Percentiles rank a stretch among this genome's conserved stretches.
phyloP scores from a whole-genome alignment of 2,888 invertebrate species.

The Lepetodrilus schrolli region DNA sequence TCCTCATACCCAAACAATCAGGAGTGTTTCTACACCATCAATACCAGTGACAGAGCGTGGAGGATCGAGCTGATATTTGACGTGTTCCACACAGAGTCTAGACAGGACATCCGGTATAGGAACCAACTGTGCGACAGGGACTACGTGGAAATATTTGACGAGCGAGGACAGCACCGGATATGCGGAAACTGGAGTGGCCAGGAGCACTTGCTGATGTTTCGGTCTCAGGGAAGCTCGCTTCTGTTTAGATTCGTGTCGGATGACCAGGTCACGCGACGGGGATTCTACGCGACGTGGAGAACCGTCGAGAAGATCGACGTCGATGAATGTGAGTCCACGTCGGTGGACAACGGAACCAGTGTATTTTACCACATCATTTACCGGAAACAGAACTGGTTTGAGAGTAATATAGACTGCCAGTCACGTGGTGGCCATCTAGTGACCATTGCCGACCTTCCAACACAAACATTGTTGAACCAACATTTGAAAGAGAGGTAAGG shows the following conservation, averaged over 20 bases:
- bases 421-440: slow-evolving; percentile 48
- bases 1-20: slow-evolving; percentile 53
- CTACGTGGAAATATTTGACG: slow-evolving; percentile 50
- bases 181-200: slow-evolving; percentile 57
- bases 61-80: slow-evolving; percentile 49
- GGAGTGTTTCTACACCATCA: slow-evolving; percentile 46
- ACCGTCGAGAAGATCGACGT: slow-evolving; percentile 27
- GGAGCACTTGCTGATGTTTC: slow-evolving; percentile 47
- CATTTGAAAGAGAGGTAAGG: slow-evolving; percentile 44
- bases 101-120: slow-evolving; percentile 31
- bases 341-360: slow-evolving; percentile 37
- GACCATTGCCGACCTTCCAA: slow-evolving; percentile 39
- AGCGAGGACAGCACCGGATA: slow-evolving; percentile 32
- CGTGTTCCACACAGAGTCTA: slow-evolving; percentile 51
- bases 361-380: slow-evolving; percentile 47
- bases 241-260: slow-evolving; percentile 50
- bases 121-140: slow-evolving; percentile 49
- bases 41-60: slow-evolving; percentile 11
- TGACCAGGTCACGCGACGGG: slow-evolving; percentile 37
- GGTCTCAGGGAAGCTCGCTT: slow-evolving; percentile 38
- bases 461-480: slow-evolving; percentile 39
- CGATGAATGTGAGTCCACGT: slow-evolving; percentile 34
- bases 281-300: slow-evolving; percentile 51
- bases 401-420: slow-evolving; percentile 47
- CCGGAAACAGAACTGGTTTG: slow-evolving; percentile 43